A percentile compares a stretch with the other conserved stretches of the same genome.
phyloP scores from a whole-genome alignment of 23 tunicate genomes.

The Trididemnum miniatum region DNA sequence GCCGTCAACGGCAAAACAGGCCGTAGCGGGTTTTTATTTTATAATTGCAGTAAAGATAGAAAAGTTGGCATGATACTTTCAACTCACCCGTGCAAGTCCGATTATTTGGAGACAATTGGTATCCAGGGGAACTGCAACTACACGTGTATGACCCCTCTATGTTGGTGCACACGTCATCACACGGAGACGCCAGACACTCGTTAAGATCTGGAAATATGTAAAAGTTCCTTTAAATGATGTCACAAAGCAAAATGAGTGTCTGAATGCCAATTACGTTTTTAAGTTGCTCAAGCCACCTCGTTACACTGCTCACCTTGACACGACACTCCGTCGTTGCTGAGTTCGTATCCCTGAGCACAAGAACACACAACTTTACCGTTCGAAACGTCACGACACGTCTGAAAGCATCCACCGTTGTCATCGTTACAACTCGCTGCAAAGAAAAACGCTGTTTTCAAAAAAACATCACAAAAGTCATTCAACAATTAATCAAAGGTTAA shows the following conservation, averaged over 20 bases:
- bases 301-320: conserved; percentile 42
- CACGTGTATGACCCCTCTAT: conserved; percentile 72
- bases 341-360: conserved; percentile 47
- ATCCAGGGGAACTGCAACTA: conserved; percentile 57
- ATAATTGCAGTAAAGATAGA: too few relatives aligned
- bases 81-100: conserved; percentile 71
- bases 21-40: too few relatives aligned
- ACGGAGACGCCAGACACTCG: conserved; percentile 46
- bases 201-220: too few relatives aligned
- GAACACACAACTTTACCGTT: conserved; percentile 39
- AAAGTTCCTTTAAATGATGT: too few relatives aligned
- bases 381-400: conserved; percentile 8
- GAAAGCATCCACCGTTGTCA: conserved; percentile 58
- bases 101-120: conserved; percentile 56
- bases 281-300: too few relatives aligned
- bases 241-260: too few relatives aligned
- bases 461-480: too few relatives aligned
- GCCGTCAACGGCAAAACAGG: too few relatives aligned
- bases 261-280: too few relatives aligned
- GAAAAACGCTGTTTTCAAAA: too few relatives aligned
- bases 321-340: conserved; percentile 39
- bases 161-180: conserved; percentile 68
- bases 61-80: neutral
- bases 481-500: too few relatives aligned
- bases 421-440: conserved; percentile 32